Base-by-base conservation (phyloP, 2,113 vertebrate species). In the Datnioides undecimradiatus region DNA sequence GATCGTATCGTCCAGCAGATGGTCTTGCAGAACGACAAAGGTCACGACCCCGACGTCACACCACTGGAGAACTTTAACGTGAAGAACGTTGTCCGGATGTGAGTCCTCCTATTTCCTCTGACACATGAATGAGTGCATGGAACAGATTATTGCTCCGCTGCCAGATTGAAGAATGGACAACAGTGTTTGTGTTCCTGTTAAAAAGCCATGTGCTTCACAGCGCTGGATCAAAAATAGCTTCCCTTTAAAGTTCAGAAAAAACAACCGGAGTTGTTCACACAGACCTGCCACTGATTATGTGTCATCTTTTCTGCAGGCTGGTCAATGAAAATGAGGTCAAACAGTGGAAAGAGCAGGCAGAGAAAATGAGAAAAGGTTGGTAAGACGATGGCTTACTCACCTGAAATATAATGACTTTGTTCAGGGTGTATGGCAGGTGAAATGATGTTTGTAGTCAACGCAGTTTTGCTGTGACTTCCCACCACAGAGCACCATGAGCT, bases 311-410 rank as follows among this genome's bases (percentile, higher is more conserved):
- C 60, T 85, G 51, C 77, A 99, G 98, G 98, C 93, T 99, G 88
- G 98, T 99, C 77, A 99, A 99, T 90, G 98, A 99, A 94, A 99
- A 99, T 76, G 98, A 99, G 95, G 98, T 99, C 55, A 99, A 99
- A 68, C 97, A 98, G 87, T 99, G 98, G 98, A 99, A 99, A 93
- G 98, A 99, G 65, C 98, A 99, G 94, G 98, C 98, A 12, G 98
- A 99, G 90, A 99, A 98, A 92, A 99, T 99, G 98, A 94, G 98
- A 81, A 99, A 99, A 98, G 98, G 98, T 95, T 65, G 13, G 90
- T 72, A 34, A 10, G 3, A 57, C 29, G 41, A 13, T 51, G 16
- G 72, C 38, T 48, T 8, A 19, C 2, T 27, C 19, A 21, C 2
- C 41, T 14, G 17, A 41, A 60, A 65, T 14, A n/a, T 21, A 29